Evolutionary conservation across 2,797 vertebrate genomes (phyloP).

Genomic region (Sebastes flavidus): DNA sequence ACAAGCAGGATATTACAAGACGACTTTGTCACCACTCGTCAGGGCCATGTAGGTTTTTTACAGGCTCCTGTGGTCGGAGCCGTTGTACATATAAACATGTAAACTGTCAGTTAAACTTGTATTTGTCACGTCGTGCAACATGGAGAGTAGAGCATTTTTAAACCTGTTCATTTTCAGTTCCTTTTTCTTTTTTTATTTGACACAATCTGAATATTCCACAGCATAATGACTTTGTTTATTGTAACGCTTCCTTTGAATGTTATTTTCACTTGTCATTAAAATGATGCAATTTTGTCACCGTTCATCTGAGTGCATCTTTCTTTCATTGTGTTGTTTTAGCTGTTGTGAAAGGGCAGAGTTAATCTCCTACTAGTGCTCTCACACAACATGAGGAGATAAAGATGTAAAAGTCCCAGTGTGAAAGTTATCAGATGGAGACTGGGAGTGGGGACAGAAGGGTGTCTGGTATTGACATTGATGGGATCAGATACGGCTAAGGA

Average conservation of each 20-base stretch:
- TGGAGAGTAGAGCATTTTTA: constrained; percentile 42
- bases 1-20: constrained; percentile 2
- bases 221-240: constrained; percentile 53
- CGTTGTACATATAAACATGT: constrained; percentile 48
- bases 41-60: not conserved
- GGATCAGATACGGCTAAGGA: not conserved
- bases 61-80: constrained; percentile 33
- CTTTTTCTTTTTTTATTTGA: constrained; percentile 48
- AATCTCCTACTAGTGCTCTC: not conserved
- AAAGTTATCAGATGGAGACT: not conserved
- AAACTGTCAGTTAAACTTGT: constrained; percentile 37
- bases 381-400: not conserved
- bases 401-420: constrained; percentile 6
- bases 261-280: constrained; percentile 77
- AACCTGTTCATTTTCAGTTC: constrained; percentile 49
- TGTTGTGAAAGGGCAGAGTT: not conserved
- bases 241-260: constrained; percentile 56
- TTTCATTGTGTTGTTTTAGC: not conserved
- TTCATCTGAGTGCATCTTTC: constrained; percentile 6
- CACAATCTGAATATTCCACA: constrained; percentile 52
- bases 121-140: constrained; percentile 40
- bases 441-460: not conserved
- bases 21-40: constrained; percentile 1
- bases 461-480: not conserved
- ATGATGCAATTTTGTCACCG: constrained; percentile 47